Evolutionary conservation across 2,888 invertebrate species (phyloP).

Genomic region (Leptinotarsa haldemani): DNA sequence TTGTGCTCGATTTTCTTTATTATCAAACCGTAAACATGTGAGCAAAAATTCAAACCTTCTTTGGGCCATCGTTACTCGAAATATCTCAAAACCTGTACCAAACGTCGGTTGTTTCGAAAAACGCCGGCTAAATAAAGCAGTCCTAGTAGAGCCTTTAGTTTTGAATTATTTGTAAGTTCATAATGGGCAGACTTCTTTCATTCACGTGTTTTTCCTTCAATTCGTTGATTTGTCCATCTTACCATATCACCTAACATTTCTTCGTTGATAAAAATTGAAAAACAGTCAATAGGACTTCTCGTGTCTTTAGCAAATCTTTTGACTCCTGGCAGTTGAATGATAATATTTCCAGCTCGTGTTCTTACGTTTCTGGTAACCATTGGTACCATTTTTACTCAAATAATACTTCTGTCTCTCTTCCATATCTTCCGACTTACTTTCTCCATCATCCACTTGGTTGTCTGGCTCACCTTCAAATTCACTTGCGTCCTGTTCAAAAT

Average conservation of each 20-base stretch:
- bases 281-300: not conserved
- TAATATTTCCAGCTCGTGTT: not conserved
- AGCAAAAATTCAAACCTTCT: not conserved
- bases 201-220: too few relatives aligned
- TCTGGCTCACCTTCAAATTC: not conserved
- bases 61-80: too few relatives aligned
- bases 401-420: conserved; percentile 1
- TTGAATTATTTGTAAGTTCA: too few relatives aligned
- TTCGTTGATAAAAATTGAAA: conserved; percentile 1
- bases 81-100: too few relatives aligned
- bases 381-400: not conserved
- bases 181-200: too few relatives aligned
- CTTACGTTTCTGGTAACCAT: not conserved
- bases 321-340: not conserved
- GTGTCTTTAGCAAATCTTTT: not conserved
- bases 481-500: not conserved
- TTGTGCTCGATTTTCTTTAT: not conserved
- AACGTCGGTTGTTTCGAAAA: too few relatives aligned
- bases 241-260: too few relatives aligned
- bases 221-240: too few relatives aligned
- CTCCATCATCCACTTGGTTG: not conserved
- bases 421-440: conserved; percentile 3
- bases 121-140: too few relatives aligned
- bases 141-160: too few relatives aligned
- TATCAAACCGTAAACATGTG: conserved; percentile 6